A percentile compares a stretch with the other conserved stretches of the same genome.
phyloP scores from a whole-genome alignment of 2,113 vertebrate species.

The Odocoileus hemionus region DNA sequence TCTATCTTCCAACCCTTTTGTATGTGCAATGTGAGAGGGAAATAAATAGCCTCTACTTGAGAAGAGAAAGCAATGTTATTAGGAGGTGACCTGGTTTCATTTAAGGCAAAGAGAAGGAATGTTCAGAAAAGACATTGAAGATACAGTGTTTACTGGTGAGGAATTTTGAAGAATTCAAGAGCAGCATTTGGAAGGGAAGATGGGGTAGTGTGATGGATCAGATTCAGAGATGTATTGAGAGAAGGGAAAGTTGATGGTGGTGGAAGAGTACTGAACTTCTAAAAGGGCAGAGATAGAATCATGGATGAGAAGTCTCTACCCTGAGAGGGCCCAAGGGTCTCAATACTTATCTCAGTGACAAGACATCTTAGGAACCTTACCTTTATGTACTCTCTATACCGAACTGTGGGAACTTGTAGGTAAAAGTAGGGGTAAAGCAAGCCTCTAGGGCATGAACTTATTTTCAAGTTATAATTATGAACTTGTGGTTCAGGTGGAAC shows the following conservation, averaged over 20 bases:
- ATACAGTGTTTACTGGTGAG: neutral
- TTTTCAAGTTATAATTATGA: neutral
- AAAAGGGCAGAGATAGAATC: neutral
- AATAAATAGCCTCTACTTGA: neutral
- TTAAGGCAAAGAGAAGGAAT: neutral
- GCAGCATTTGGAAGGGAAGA: neutral
- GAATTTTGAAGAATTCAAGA: neutral
- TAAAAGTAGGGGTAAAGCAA: neutral
- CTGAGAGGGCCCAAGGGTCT: neutral
- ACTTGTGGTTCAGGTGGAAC: neutral
- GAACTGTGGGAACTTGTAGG: neutral
- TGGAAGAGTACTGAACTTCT: neutral
- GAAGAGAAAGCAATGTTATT: neutral
- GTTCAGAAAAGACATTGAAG: neutral
- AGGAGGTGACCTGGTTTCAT: neutral
- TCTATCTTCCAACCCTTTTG: neutral
- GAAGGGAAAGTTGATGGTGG: neutral
- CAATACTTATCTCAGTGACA: neutral
- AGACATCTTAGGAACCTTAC: neutral
- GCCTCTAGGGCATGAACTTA: neutral
- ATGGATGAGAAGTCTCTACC: neutral
- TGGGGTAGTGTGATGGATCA: neutral
- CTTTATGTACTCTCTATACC: neutral
- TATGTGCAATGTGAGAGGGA: neutral
- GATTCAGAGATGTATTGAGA: neutral